Evolutionary conservation across 2,888 invertebrate genomes (phyloP).

Genomic region (Melinaea marsaeus): DNA sequence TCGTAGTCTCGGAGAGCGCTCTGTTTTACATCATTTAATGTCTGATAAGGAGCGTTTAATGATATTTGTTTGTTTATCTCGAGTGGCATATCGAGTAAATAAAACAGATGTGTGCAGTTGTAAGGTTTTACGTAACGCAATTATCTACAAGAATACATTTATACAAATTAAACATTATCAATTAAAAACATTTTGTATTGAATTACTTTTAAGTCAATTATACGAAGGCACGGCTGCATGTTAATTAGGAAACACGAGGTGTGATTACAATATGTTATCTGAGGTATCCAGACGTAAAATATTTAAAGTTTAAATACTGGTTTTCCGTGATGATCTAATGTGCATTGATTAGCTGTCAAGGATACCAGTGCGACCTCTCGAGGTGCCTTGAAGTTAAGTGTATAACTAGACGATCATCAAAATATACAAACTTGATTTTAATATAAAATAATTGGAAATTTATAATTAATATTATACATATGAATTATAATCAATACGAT

Average conservation of each 20-base stretch:
- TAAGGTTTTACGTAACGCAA: background rate
- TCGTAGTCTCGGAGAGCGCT: slow-evolving; percentile 48
- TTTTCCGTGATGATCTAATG: slow-evolving; percentile 65
- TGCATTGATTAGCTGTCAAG: slow-evolving; percentile 62
- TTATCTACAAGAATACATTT: background rate
- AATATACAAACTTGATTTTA: too few species aligned
- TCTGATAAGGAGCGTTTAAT: slow-evolving; percentile 49
- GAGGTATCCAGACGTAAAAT: slow-evolving; percentile 9
- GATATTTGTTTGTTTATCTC: slow-evolving; percentile 44
- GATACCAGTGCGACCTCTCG: slow-evolving; percentile 34
- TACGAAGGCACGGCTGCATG: background rate
- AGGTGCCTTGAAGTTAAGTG: slow-evolving; percentile 12
- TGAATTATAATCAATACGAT: too few species aligned
- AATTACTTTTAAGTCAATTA: background rate
- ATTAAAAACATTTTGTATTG: slow-evolving; percentile 7
- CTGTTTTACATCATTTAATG: slow-evolving; percentile 62
- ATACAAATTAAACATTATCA: slow-evolving; percentile 17
- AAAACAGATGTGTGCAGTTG: slow-evolving; percentile 44
- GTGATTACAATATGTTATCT: too few species aligned
- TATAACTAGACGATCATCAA: background rate
- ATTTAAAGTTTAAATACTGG: slow-evolving; percentile 56
- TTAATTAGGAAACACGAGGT: slow-evolving; percentile 10
- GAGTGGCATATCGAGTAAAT: slow-evolving; percentile 38
- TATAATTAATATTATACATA: too few species aligned
- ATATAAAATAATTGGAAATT: too few species aligned